Conservation (phyloP, 2,797 vertebrate species). For the Diplodus sargus region DNA sequence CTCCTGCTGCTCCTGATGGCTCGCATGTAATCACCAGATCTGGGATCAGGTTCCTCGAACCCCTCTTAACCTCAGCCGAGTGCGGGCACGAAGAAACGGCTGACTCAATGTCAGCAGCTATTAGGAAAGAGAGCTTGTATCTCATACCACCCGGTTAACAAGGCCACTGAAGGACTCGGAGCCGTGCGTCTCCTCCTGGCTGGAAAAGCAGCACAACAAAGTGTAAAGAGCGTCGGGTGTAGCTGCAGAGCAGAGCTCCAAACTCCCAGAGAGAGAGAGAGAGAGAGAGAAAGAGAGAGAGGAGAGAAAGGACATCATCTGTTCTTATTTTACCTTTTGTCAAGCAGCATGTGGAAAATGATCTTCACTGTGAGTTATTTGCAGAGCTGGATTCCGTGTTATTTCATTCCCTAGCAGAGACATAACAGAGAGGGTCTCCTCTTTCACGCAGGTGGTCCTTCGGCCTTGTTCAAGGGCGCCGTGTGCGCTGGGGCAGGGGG, state of each 20-base stretch:
- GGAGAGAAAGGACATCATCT: conserved; percentile 82
- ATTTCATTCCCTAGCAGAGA: conserved; percentile 93
- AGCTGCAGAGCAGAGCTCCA: conserved; percentile 60
- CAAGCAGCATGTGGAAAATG: conserved; percentile 87
- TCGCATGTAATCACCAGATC: conserved; percentile 67
- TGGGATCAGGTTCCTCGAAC: conserved; percentile 67
- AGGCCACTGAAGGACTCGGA: conserved; percentile 62
- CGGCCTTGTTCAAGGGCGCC: conserved; percentile 88
- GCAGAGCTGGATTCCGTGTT: conserved; percentile 92
- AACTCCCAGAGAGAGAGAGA: conserved; percentile 57
- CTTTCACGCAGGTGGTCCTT: conserved; percentile 92
- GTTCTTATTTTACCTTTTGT: conserved; percentile 91
- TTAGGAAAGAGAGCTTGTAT: conserved; percentile 45
- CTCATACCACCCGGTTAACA: conserved; percentile 56
- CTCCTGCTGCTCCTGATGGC: conserved; percentile 60
- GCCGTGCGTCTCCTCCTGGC: conserved; percentile 33
- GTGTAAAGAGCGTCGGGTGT: conserved; percentile 31
- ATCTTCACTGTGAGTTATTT: conserved; percentile 93
- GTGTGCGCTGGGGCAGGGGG: conserved; percentile 71
- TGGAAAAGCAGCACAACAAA: conserved; percentile 37
- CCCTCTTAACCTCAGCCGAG: conserved; percentile 69
- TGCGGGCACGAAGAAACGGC: conserved; percentile 62
- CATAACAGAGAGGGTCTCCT: conserved; percentile 90
- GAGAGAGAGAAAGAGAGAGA: too few relatives aligned
- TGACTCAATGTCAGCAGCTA: conserved; percentile 63